Evolutionary conservation across 2,888 invertebrate species (phyloP), one percentile per base, ranked within the genome.

Genomic region (Ochropleura leucogaster): DNA sequence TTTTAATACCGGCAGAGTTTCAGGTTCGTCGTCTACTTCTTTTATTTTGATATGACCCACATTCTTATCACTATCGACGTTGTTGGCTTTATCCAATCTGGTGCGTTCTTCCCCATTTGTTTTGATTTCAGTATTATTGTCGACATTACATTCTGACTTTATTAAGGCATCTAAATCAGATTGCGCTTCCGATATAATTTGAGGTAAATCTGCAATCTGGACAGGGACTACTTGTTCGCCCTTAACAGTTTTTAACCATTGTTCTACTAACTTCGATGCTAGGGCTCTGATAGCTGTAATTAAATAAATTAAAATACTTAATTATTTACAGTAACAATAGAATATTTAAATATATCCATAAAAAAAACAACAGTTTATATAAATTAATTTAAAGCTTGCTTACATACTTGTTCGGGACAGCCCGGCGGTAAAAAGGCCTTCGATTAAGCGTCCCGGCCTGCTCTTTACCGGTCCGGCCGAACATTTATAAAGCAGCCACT

Each of bases 171-270:
- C 87, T 53, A 89, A 53, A 80, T 93, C 93, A 75, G 87, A 84
- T 73, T 92, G 90, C 51, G 93, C 92, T 63, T 93, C 92, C 63
- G 89, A 86, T 89, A 94, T 89, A 87, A 95, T 93, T 87, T 94
- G 90, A 65, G 95, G 90, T 87, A 97, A 94, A 77, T 97, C 94
- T 77, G 88, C 77, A 82, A 93, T 82, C 81, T 89, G 88, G 76
- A 96, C 88, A 68, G 95, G 96, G 70, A 96, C 93, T 47, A 97
- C 97, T 76, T 97, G 96, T 94, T 98, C 97, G 78, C 98, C 98
- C 93, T 99, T 98, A 3, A 99, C 98, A 74, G 98, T 98, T 93
- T 98, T 98, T 88, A 99, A 96, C 99, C 99, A 99, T 91, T 98
- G 98, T 90, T 98, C 98, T 47, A 99, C 99, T 76, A 99, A 96